Evolutionary conservation across 2,113 vertebrate species (phyloP).

Genomic region (Sigmodon hispidus): DNA sequence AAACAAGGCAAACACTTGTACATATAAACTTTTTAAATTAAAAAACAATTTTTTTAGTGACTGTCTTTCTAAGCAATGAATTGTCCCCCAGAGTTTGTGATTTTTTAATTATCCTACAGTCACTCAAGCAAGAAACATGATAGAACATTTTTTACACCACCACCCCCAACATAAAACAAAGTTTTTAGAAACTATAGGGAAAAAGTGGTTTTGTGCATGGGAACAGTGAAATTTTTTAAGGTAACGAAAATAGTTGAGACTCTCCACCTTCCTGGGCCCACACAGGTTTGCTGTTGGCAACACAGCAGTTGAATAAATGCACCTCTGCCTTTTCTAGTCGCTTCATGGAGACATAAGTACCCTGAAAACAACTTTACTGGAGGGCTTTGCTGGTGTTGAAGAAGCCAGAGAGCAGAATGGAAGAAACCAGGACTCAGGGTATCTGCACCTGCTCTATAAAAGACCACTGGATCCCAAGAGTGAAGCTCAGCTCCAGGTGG

Average conservation of each 20-base stretch:
- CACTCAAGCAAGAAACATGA: background rate
- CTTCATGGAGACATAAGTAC: slow-evolving; percentile 94
- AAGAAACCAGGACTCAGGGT: slow-evolving; percentile 88
- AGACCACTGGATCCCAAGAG: slow-evolving; percentile 96
- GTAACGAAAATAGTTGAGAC: background rate
- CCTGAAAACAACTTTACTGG: slow-evolving; percentile 94
- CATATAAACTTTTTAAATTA: background rate
- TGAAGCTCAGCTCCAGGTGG: slow-evolving; percentile 95
- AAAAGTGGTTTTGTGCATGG: background rate
- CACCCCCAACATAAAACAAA: background rate
- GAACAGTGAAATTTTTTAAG: background rate
- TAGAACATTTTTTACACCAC: background rate
- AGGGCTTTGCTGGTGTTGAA: slow-evolving; percentile 94
- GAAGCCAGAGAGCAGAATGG: slow-evolving; percentile 92
- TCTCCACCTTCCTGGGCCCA: background rate
- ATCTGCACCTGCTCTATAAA: slow-evolving; percentile 94
- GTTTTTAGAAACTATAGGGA: background rate
- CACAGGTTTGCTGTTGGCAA: background rate
- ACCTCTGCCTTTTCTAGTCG: slow-evolving; percentile 85
- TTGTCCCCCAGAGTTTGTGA: background rate
- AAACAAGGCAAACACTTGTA: background rate
- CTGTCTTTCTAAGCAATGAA: background rate
- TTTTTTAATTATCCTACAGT: background rate
- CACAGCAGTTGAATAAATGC: background rate
- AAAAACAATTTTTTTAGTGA: background rate